Conservation (phyloP, 2,113 vertebrate species). For the Strigops habroptila region DNA sequence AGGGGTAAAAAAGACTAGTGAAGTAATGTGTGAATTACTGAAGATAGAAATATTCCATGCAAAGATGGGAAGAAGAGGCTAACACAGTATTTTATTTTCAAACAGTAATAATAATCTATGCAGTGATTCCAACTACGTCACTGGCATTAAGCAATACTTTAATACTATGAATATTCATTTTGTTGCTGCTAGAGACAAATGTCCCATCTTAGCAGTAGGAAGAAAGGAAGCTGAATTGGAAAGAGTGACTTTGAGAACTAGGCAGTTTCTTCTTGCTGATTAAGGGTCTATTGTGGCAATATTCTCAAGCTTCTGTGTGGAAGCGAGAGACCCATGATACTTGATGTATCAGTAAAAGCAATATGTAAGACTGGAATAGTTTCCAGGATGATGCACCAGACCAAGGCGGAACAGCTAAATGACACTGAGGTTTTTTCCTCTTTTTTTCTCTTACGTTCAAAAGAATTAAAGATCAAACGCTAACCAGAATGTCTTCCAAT, state of each 20-base stretch:
- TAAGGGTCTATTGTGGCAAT: not conserved
- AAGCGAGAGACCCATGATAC: not conserved
- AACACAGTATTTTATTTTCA: not conserved
- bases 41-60: not conserved
- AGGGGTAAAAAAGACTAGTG: not conserved
- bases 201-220: not conserved
- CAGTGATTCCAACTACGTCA: not conserved
- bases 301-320: not conserved
- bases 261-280: not conserved
- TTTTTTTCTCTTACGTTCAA: not conserved
- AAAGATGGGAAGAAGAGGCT: not conserved
- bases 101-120: not conserved
- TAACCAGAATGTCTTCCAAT: conserved; percentile 94
- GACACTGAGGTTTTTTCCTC: accelerated
- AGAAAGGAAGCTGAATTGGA: not conserved
- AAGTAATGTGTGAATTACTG: not conserved
- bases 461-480: conserved; percentile 4
- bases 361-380: not conserved
- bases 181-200: not conserved
- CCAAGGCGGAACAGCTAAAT: not conserved
- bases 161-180: not conserved
- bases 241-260: not conserved
- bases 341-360: not conserved
- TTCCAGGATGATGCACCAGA: not conserved
- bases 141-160: not conserved